Percentiles rank a stretch among this genome's conserved stretches.
Conservation (phyloP, 1,140 invertebrate genomes). For the Polyergus mexicanus region DNA sequence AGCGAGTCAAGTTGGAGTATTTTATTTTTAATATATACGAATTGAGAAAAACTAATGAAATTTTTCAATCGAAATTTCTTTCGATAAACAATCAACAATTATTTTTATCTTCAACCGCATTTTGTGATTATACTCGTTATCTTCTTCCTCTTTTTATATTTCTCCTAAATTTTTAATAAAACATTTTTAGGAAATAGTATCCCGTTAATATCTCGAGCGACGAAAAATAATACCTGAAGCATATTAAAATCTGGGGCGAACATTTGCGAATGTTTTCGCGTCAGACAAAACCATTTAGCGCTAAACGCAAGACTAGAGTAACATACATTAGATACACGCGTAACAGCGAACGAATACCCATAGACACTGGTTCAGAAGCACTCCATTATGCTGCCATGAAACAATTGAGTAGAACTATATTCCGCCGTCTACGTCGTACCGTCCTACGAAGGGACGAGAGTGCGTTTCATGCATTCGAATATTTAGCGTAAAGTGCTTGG, state of each 20-base stretch:
- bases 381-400: conserved; percentile 59
- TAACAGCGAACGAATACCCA: conserved; percentile 41
- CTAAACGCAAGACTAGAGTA: conserved; percentile 20
- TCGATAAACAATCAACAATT: neutral
- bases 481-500: conserved; percentile 54
- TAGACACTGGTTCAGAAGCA: conserved; percentile 46
- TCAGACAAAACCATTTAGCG: conserved; percentile 7
- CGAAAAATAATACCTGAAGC: neutral
- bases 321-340: conserved; percentile 13
- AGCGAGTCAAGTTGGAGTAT: neutral
- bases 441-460: conserved; percentile 56
- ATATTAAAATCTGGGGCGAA: neutral
- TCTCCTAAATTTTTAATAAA: neutral
- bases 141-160: neutral
- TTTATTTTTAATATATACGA: no score
- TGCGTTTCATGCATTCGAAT: conserved; percentile 62
- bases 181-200: neutral
- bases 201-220: neutral
- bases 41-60: no score
- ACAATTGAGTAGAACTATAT: conserved; percentile 59
- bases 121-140: neutral
- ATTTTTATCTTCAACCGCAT: neutral
- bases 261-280: conserved; percentile 10
- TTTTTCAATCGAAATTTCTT: no score
- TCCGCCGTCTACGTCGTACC: conserved; percentile 50